Evolutionary conservation across 2,888 invertebrate species (phyloP), one percentile per base, ranked within the genome.

Genomic region (Euplexia lucipara): DNA sequence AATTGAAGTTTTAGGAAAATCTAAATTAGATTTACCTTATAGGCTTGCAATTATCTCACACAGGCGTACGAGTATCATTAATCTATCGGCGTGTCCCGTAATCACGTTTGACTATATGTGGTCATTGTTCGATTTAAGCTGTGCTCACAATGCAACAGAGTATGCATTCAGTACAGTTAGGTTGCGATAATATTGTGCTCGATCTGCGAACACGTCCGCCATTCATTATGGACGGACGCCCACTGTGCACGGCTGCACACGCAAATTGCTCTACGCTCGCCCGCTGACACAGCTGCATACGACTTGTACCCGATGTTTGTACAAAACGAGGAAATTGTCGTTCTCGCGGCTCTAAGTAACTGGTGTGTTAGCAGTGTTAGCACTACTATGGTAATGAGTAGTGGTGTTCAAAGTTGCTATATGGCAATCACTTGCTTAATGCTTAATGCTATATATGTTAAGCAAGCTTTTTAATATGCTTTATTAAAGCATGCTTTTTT

Each of bases 241-340:
- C 88, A 92, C 91, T 91, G 92, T 90, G 93, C 92, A 88, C 91
- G 84, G 90, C 84, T 91, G 92, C 92, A 91, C 92, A 91, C 90
- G 91, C 92, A 92, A 94, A 92, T 93, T 92, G 91, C 89, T 87
- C 86, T 73, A 83, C 83, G 87, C 87, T 88, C 87, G 83, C 88
- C 88, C 88, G 91, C 90, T 91, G 92, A 91, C 89, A 90, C 90
- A 90, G 88, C 92, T 91, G 89, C 88, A 76, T 76, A 62, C 72
- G 54, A 76, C 65, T 77, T 70, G 75, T 83, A 79, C 78, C 81
- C 81, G 84, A 80, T 87, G 86, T 90, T 90, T 87, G 83, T 86
- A 85, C 86, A 86, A 87, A 89, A 87, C 85, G 83, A 88, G 85
- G 83, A 88, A 87, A 87, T 86, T 86, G 83, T 84, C 82, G 82